Base-by-base conservation (phyloP, 2,888 invertebrate genomes). In the Phalangium opilio region DNA sequence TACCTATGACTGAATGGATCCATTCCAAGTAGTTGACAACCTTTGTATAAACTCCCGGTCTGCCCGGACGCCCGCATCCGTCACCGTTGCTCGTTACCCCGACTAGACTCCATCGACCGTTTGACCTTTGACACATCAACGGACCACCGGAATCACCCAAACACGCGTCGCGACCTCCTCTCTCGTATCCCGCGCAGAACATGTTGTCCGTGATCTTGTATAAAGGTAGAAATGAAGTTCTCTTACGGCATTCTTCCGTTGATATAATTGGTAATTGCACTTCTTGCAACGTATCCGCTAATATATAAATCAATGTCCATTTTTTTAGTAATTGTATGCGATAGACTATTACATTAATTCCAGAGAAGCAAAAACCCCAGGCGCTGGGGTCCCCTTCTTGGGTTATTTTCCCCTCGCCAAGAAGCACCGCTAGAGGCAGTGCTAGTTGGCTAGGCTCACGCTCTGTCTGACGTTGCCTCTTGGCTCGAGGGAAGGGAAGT, bases 1-100 rank as follows among this genome's bases (percentile, higher is more conserved):
- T 44, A 54, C 54, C 60, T 56, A 77, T 73, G 14, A 75, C 71
- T 40, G 68, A 65, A 57, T 77, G 72, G 49, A 83, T 79, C 81
- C 82, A 83, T 20, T 73, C 70, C 36, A 80, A 67, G 63, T 83
- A 83, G 64, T 79, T 76, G 32, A 77, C 73, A 10, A 82, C 81
- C 65, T 82, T 82, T 1, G 83, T 83, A 67, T 83, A 83, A 40
- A 83, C 81, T 34, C 83, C 83, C 14, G 83, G 83, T 7, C 82
- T 70, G 61, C 79, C 78, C 1, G 81, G 80, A 53, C 83, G 70
- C 1, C 82, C 83, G 64, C 82, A 83, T 0, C 83, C 82, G 62
- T 81, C 81, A 0, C 82, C 82, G 61, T 83, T 83, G 56, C 81
- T 81, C 1, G 83, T 83, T 11, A 83, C 79, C 10, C 83, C 70